Percentiles rank a stretch among this genome's conserved stretches.
phyloP scores from a whole-genome alignment of 2,888 invertebrate genomes.

The Zygogramma bicolorata region DNA sequence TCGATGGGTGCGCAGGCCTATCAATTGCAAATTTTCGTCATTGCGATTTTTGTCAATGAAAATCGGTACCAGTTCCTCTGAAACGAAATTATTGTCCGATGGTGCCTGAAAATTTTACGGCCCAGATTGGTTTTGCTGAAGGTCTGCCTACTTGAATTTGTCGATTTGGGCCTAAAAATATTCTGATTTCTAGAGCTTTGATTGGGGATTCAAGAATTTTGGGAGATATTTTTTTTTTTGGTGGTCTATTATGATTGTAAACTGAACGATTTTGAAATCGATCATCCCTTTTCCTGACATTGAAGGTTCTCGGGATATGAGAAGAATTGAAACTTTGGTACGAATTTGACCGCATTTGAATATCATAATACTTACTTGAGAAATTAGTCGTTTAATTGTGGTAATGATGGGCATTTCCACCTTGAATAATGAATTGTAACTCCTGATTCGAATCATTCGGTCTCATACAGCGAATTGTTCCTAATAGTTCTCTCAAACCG shows the following conservation, averaged over 20 bases:
- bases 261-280: background rate
- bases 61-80: too few relatives aligned
- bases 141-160: too few relatives aligned
- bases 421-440: constrained; percentile 21
- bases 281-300: background rate
- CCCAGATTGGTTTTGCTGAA: background rate
- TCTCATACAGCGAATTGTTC: constrained; percentile 25
- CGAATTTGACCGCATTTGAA: background rate
- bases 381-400: background rate
- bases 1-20: background rate
- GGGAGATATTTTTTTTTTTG: background rate
- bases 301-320: background rate
- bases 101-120: too few relatives aligned
- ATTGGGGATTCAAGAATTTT: background rate
- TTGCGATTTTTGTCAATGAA: too few relatives aligned
- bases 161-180: constrained; percentile 8
- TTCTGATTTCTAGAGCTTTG: background rate
- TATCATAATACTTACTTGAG: background rate
- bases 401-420: constrained; percentile 15
- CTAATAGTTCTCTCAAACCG: constrained; percentile 21
- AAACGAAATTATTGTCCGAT: too few relatives aligned
- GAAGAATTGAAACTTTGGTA: too few relatives aligned
- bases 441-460: constrained; percentile 7
- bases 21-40: background rate
- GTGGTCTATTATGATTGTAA: too few relatives aligned